A percentile compares a stretch with the other conserved stretches of the same genome.
Evolutionary conservation across 2,888 invertebrate species (phyloP).

Genomic region (Cheilosia vulpina): DNA sequence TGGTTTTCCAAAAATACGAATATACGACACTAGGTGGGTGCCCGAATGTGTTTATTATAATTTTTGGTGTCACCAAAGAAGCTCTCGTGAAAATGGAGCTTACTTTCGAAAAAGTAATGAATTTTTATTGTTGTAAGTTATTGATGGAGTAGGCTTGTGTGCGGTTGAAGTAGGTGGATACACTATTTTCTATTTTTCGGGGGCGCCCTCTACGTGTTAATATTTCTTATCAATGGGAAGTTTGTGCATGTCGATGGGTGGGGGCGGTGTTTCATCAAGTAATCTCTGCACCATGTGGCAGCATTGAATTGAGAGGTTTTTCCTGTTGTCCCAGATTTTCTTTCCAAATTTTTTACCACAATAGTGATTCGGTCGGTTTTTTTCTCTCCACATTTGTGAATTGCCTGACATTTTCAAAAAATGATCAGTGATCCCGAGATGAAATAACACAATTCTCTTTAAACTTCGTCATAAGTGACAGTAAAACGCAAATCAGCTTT

Average conservation of each 20-base stretch:
- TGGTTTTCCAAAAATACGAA: conserved; percentile 35
- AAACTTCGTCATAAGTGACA: too few species aligned
- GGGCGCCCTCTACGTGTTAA: conserved; percentile 25
- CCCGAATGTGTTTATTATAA: conserved; percentile 32
- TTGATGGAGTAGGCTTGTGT: conserved; percentile 53
- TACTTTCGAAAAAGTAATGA: conserved; percentile 51
- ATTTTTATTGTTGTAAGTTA: conserved; percentile 52
- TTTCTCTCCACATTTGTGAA: too few species aligned
- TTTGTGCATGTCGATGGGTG: background rate
- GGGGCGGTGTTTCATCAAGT: background rate
- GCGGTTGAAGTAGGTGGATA: conserved; percentile 47
- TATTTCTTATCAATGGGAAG: conserved; percentile 30
- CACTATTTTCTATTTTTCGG: conserved; percentile 20
- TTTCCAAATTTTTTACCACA: too few species aligned
- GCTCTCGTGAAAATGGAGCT: conserved; percentile 51
- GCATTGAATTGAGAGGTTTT: background rate
- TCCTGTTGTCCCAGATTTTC: background rate
- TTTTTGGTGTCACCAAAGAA: conserved; percentile 61
- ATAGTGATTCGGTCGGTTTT: too few species aligned
- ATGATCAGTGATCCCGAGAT: background rate
- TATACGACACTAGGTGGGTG: conserved; percentile 57
- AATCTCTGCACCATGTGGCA: background rate
- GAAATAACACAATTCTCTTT: too few species aligned
- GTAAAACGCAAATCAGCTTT: too few species aligned
- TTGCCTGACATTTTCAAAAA: background rate